phyloP scores from a whole-genome alignment of 2,888 invertebrate species.

The Galeruca laticollis region DNA sequence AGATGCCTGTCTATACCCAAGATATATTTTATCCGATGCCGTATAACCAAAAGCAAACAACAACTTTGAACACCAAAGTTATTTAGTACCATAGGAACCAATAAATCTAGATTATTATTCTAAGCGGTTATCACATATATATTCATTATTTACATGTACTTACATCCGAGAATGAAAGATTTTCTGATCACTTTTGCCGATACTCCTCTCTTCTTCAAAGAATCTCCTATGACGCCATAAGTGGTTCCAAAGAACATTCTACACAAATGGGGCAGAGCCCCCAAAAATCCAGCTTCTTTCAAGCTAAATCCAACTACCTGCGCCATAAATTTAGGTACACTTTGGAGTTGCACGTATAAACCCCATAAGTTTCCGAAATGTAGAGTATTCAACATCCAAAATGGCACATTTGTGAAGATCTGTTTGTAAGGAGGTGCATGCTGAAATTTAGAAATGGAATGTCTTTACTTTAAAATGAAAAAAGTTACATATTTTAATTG shows the following conservation, averaged over 20 bases:
- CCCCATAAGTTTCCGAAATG: slow-evolving; percentile 56
- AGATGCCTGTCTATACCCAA: too few species aligned
- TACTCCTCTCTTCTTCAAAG: slow-evolving; percentile 47
- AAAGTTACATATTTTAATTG: too few species aligned
- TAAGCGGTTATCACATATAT: too few species aligned
- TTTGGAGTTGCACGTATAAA: slow-evolving; percentile 48
- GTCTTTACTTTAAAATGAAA: neutral
- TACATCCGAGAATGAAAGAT: slow-evolving; percentile 56
- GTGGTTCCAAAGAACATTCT: slow-evolving; percentile 52
- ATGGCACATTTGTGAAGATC: slow-evolving; percentile 49
- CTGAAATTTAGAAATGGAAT: slow-evolving; percentile 41
- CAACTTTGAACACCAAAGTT: too few species aligned
- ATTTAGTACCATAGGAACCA: too few species aligned
- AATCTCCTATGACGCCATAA: slow-evolving; percentile 55
- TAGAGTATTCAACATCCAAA: slow-evolving; percentile 50
- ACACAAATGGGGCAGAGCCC: slow-evolving; percentile 55
- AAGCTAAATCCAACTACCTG: slow-evolving; percentile 54
- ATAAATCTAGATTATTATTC: too few species aligned
- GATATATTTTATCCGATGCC: too few species aligned
- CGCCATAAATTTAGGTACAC: slow-evolving; percentile 52
- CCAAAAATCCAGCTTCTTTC: slow-evolving; percentile 53
- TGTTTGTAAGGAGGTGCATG: slow-evolving; percentile 49
- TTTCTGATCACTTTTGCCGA: slow-evolving; percentile 51
- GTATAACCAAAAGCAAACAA: too few species aligned
- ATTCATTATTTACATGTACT: slow-evolving; percentile 34